phyloP scores from a whole-genome alignment of 2,113 vertebrate species.

The Osmerus mordax region DNA sequence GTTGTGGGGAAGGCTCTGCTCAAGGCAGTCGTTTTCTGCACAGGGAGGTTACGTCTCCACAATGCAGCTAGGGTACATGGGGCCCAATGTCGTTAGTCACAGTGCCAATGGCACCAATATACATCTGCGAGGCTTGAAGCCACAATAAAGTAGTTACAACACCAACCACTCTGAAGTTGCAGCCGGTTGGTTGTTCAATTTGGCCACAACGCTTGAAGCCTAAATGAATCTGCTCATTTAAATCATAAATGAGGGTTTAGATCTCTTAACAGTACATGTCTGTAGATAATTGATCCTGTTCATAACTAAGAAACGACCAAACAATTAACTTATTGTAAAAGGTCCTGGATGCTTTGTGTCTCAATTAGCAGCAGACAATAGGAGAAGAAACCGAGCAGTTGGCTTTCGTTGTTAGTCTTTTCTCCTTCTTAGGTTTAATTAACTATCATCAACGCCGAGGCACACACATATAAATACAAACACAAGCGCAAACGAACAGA shows the following conservation, averaged over 20 bases:
- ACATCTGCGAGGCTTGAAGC: too few species aligned
- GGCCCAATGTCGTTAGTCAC: too few species aligned
- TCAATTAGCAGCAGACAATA: constrained; percentile 24
- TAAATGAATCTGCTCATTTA: too few species aligned
- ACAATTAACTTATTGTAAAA: not conserved
- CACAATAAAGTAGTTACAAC: too few species aligned
- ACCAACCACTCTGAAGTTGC: too few species aligned
- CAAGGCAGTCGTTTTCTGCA: constrained; percentile 20
- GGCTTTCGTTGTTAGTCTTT: constrained; percentile 1
- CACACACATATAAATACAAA: not conserved
- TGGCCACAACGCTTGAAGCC: too few species aligned
- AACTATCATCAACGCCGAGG: constrained; percentile 16
- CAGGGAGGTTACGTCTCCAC: constrained; percentile 8
- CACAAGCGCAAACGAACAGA: not conserved
- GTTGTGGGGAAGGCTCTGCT: constrained; percentile 43
- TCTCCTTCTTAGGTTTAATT: constrained; percentile 33
- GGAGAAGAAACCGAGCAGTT: constrained; percentile 5
- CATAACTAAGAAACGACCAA: not conserved
- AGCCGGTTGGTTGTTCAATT: too few species aligned
- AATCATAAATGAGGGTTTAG: too few species aligned
- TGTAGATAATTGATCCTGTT: too few species aligned
- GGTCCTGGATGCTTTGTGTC: constrained; percentile 9
- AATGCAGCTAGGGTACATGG: not conserved
- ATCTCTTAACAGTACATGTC: too few species aligned
- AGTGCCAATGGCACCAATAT: too few species aligned